These are phyloP conservation scores for Psilopogon haemacephalus DNA, from an alignment of 2,113 vertebrate species.

Conservation along the genomic window DNA sequence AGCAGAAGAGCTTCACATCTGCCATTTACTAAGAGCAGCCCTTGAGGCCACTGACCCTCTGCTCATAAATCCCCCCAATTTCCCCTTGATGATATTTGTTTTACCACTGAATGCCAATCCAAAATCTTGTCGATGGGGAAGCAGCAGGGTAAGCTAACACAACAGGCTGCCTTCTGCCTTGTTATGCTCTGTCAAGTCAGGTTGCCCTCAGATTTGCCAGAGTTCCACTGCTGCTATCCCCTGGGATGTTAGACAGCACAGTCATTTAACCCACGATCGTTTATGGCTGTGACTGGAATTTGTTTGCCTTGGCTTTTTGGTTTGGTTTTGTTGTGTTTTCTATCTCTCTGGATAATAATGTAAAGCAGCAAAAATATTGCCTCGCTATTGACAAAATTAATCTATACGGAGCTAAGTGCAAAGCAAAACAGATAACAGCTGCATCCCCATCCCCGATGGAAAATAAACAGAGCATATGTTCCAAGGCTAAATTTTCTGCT, in stretches of 20 bases:
- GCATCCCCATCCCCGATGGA: background rate
- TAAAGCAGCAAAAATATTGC: background rate
- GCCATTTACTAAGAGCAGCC: background rate
- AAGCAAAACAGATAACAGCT: slow-evolving; percentile 1
- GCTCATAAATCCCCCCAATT: background rate
- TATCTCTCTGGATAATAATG: background rate
- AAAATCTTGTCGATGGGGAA: background rate
- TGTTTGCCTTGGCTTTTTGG: background rate
- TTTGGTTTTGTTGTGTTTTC: background rate
- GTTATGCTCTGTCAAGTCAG: background rate
- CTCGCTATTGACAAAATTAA: background rate
- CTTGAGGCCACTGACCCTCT: background rate
- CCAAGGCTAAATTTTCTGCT: background rate
- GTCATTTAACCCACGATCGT: background rate
- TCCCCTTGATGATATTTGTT: background rate
- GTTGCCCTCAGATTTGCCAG: slow-evolving; percentile 11
- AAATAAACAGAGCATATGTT: background rate
- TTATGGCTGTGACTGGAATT: background rate
- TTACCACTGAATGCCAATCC: background rate
- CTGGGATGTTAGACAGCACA: background rate
- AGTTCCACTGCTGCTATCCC: background rate
- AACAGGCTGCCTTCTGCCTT: background rate
- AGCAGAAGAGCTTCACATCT: background rate
- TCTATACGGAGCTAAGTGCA: background rate
- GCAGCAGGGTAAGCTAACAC: background rate